Conservation (phyloP, 2,888 invertebrate genomes). For the Barypeithes pellucidus region DNA sequence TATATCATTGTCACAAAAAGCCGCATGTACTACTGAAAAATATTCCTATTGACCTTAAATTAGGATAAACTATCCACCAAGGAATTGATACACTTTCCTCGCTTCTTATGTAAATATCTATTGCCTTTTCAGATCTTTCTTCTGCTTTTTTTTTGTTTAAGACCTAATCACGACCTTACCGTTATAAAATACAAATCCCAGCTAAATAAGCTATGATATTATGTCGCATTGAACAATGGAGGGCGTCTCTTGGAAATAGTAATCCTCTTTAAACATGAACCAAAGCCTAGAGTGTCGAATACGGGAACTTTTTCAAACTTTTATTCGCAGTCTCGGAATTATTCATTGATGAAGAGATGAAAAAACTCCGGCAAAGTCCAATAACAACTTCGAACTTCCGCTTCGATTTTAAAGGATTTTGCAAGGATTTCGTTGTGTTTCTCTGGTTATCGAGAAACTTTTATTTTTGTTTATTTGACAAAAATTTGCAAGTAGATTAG, state of each 20-base stretch:
- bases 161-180: neutral
- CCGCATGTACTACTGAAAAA: too few relatives aligned
- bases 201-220: neutral
- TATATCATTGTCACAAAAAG: too few relatives aligned
- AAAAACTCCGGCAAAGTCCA: conserved; percentile 46
- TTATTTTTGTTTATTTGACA: conserved; percentile 26
- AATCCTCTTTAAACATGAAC: conserved; percentile 17
- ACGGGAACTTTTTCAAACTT: conserved; percentile 28
- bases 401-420: conserved; percentile 51
- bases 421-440: conserved; percentile 33
- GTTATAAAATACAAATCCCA: neutral
- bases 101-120: too few relatives aligned
- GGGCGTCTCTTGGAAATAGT: conserved; percentile 3
- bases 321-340: conserved; percentile 40
- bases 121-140: too few relatives aligned
- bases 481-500: conserved; percentile 39
- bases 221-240: conserved; percentile 7
- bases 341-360: conserved; percentile 42
- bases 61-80: too few relatives aligned
- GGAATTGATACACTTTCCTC: too few relatives aligned
- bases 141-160: neutral
- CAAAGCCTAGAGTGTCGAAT: conserved; percentile 20
- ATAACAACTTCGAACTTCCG: conserved; percentile 47
- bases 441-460: conserved; percentile 11
- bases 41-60: too few relatives aligned